Base-by-base conservation (phyloP, 2,113 vertebrate genomes). In the Platichthys stellatus region DNA sequence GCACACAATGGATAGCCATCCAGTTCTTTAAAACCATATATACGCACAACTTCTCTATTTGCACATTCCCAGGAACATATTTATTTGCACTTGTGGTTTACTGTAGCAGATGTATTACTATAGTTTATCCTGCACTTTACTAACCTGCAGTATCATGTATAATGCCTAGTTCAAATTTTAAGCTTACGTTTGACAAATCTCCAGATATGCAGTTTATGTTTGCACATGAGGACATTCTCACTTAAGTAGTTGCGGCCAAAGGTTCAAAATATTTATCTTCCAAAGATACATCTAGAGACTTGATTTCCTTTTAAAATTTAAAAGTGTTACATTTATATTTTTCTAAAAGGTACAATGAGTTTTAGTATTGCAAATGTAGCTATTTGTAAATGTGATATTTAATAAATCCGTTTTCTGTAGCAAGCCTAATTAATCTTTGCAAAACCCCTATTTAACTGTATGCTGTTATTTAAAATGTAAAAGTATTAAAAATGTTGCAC, bases 41-140 rank as follows among this genome's bases (percentile, higher is more conserved):
- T 51, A 51, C 40, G 78, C 89, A 91, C 89, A 91, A 83, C 28
- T 80, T 3, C 14, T 63, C 58, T 59, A 83, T 89, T 88, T 90
- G 75, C 83, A 90, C 80, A 74, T 78, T 81, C 35, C 47, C 75
- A 81, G 63, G 72, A 75, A 68, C 0, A 15, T 70, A 74, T 66
- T 75, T 75, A 77, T 80, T 86, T 91, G 72, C 63, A 74, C 67
- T 69, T 78, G 4, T 71, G 2, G 61, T 63, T 71, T 45, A 60
- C 31, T 47, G 2, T 66, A 58, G 31, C 5, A 53, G 4, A 21
- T 76, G 9, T 69, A 75, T 62, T 49, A 63, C 53, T 59, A 13
- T 60, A 24, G 43, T 67, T 67, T 53, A 26, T 57, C 54, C 54
- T 49, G 6, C 31, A 49, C 35, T 59, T 69, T 60, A 66, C 79